Evolutionary conservation across 2,888 invertebrate species (phyloP).

Genomic region (Minunthozetes semirufus): DNA sequence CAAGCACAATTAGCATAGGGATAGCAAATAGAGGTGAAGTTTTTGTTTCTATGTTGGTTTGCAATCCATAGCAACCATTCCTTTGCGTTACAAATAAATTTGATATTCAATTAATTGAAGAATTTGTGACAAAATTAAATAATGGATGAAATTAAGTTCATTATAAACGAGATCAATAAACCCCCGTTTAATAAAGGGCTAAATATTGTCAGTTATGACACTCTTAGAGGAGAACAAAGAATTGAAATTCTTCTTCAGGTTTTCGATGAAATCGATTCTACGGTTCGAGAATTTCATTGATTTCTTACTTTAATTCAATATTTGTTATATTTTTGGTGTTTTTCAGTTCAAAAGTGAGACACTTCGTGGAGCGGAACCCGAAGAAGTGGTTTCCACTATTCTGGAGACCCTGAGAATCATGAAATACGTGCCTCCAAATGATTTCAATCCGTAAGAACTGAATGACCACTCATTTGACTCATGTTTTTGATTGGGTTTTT

Average conservation of each 20-base stretch:
- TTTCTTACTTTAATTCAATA: not conserved
- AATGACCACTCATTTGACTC: too few species aligned
- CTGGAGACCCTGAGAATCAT: constrained; percentile 63
- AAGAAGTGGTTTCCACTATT: constrained; percentile 65
- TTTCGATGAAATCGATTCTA: constrained; percentile 63
- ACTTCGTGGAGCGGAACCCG: constrained; percentile 65
- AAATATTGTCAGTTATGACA: constrained; percentile 77
- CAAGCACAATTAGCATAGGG: too few species aligned
- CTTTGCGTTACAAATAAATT: too few species aligned
- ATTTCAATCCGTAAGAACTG: constrained; percentile 50
- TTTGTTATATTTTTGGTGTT: not conserved
- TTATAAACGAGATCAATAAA: constrained; percentile 65
- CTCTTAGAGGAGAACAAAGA: constrained; percentile 65
- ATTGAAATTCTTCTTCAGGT: constrained; percentile 68
- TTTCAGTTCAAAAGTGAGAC: constrained; percentile 58
- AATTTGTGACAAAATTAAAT: not conserved
- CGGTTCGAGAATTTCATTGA: constrained; percentile 46
- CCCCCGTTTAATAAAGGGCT: constrained; percentile 64
- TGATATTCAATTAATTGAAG: too few species aligned
- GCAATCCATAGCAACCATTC: too few species aligned
- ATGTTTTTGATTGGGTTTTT: constrained; percentile 30
- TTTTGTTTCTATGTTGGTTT: too few species aligned
- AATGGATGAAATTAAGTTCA: constrained; percentile 50
- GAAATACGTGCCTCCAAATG: constrained; percentile 66
- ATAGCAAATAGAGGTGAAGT: too few species aligned